phyloP scores from a whole-genome alignment of 2,888 invertebrate genomes.

The Heliconius charithonia region DNA sequence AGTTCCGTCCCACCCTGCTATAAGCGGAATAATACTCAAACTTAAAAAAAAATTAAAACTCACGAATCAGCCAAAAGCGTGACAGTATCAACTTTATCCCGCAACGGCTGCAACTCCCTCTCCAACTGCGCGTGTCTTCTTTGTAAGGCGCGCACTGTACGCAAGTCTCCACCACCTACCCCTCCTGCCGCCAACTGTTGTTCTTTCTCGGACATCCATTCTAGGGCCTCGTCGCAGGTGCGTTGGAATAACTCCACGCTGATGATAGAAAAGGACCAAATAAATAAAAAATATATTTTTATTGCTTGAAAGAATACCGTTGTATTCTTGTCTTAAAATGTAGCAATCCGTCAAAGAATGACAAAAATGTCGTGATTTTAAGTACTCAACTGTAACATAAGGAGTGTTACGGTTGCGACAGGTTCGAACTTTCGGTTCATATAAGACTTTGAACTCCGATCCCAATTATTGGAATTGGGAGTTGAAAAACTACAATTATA shows the following conservation, averaged over 20 bases:
- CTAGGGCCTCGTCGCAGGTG: slow-evolving; percentile 97
- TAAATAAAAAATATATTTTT: neutral
- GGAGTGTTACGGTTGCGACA: no score
- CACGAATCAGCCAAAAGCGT: slow-evolving; percentile 93
- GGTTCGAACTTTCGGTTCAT: no score
- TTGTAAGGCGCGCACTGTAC: slow-evolving; percentile 95
- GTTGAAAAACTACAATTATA: no score
- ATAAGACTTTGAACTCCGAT: no score
- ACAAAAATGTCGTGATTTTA: no score
- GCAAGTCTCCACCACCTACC: slow-evolving; percentile 92
- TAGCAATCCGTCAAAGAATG: no score
- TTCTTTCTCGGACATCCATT: slow-evolving; percentile 99
- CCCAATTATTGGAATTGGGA: no score
- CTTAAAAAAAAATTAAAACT: slow-evolving; percentile 57
- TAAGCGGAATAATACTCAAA: no score
- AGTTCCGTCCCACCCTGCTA: no score
- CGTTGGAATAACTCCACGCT: slow-evolving; percentile 98
- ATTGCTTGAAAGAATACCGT: no score
- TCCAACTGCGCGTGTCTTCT: slow-evolving; percentile 96
- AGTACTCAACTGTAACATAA: no score
- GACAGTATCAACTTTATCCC: slow-evolving; percentile 96
- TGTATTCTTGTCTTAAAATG: no score
- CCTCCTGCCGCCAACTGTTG: slow-evolving; percentile 91
- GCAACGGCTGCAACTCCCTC: slow-evolving; percentile 95
- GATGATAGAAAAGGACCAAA: slow-evolving; percentile 8